Base-by-base conservation (phyloP, 2,888 invertebrate genomes). In the Emmelina monodactyla region DNA sequence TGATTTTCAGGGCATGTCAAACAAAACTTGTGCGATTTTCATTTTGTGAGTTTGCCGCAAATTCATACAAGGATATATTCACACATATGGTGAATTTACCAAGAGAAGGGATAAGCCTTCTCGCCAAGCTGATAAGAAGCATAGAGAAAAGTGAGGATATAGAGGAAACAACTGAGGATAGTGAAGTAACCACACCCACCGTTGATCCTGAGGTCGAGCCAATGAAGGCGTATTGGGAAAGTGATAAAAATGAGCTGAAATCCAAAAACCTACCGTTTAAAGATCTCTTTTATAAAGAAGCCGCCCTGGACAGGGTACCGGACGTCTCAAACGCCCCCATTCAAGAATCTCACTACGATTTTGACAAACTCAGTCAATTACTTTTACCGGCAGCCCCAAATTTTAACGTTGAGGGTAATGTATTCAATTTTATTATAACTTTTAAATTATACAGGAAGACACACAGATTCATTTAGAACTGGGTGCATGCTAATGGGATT, bases 1-100 rank as follows among this genome's bases (percentile, higher is more conserved):
- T 76, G 66, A 75, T 78, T 79, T 79, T 55, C 81, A 82, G 81
- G 81, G 70, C 66, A 75, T 75, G 68, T 55, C 61, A 68, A 72
- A 59, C 72, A 62, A 56, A 60, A n/a, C n/a, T n/a, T n/a, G n/a
- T n/a, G n/a, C n/a, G n/a, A n/a, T n/a, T n/a, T n/a, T n/a, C n/a
- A n/a, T n/a, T n/a, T n/a, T n/a, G n/a, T n/a, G n/a, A n/a, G n/a
- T n/a, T n/a, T n/a, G n/a, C n/a, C n/a, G n/a, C n/a, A n/a, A n/a
- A n/a, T n/a, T 59, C 52, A 61, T 59, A 58, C 58, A 53, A 49
- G 54, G 53, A 48, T 53, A 52, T 56, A 43, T 60, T 55, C 54
- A 63, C 58, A 71, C 76, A 62, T 76, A 79, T 79, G 79, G 68
- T 72, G 65, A 62, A 67, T 64, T 51, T 61, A 59, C 58, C 61